Evolutionary conservation across 2,888 invertebrate genomes (phyloP).

Genomic region (Agrypnus murinus): DNA sequence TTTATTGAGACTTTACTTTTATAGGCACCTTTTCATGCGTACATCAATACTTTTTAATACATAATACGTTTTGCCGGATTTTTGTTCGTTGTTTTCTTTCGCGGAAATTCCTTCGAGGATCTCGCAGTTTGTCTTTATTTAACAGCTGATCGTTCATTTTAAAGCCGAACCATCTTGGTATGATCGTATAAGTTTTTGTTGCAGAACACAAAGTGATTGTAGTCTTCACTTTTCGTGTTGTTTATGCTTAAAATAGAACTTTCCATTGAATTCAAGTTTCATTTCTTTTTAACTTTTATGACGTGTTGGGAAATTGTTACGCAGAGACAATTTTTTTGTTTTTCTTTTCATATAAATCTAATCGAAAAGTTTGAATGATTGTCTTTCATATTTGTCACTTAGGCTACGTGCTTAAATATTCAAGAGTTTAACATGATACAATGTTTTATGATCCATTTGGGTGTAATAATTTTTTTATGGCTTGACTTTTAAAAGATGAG

Average conservation of each 20-base stretch:
- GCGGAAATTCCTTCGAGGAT: background rate
- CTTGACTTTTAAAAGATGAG: too few relatives aligned
- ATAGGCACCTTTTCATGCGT: slow-evolving; percentile 50
- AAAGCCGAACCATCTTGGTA: slow-evolving; percentile 4
- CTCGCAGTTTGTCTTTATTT: slow-evolving; percentile 16
- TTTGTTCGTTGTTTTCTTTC: slow-evolving; percentile 34
- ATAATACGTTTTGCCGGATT: slow-evolving; percentile 39
- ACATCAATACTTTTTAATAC: slow-evolving; percentile 51
- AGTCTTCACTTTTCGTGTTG: background rate
- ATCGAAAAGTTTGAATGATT: too few relatives aligned
- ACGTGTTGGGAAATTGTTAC: too few relatives aligned
- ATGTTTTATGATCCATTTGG: too few relatives aligned
- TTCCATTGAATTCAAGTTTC: background rate
- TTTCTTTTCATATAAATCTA: too few relatives aligned
- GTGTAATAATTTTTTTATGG: too few relatives aligned
- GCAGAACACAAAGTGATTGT: background rate
- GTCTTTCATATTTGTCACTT: too few relatives aligned
- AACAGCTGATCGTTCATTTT: slow-evolving; percentile 9
- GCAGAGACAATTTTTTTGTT: too few relatives aligned
- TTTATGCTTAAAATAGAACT: background rate
- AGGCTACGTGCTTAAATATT: too few relatives aligned
- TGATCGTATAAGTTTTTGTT: background rate
- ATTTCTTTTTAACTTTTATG: background rate
- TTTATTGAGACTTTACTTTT: slow-evolving; percentile 53
- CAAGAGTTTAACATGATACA: too few relatives aligned